Evolutionary conservation across 2,797 vertebrate species (phyloP).

Genomic region (Onychomys torridus): DNA sequence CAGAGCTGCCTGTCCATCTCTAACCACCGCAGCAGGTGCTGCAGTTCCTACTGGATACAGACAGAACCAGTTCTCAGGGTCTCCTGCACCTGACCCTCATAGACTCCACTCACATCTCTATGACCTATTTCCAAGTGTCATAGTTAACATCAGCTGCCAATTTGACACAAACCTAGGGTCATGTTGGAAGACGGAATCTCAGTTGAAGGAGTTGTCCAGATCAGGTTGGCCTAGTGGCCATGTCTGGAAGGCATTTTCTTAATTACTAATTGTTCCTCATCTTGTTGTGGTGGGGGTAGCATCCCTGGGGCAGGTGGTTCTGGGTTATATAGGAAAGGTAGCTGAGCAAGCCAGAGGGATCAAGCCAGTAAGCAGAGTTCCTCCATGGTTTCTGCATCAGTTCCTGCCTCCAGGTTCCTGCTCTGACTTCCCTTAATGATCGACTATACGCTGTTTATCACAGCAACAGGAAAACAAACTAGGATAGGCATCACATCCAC

Average conservation of each 20-base stretch:
- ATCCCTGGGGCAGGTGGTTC: background rate
- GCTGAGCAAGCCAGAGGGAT: background rate
- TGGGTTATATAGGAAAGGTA: background rate
- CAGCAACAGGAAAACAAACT: background rate
- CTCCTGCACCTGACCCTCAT: rapidly evolving
- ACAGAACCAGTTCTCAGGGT: rapidly evolving
- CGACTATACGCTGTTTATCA: background rate
- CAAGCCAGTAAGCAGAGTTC: background rate
- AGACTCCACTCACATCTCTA: rapidly evolving
- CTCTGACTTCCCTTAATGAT: background rate
- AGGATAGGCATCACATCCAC: background rate
- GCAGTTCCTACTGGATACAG: background rate
- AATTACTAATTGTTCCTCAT: background rate
- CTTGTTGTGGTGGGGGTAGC: too few species aligned
- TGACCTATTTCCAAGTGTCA: background rate
- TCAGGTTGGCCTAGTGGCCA: background rate
- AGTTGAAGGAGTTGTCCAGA: background rate
- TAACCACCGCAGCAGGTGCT: background rate
- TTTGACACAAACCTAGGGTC: background rate
- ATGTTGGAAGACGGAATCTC: background rate
- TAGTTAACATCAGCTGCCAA: background rate
- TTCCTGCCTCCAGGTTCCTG: background rate
- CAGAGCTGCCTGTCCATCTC: background rate
- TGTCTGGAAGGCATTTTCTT: background rate
- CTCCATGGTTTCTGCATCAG: background rate